Conservation (phyloP, 2,113 vertebrate genomes). For the Columbina picui region DNA sequence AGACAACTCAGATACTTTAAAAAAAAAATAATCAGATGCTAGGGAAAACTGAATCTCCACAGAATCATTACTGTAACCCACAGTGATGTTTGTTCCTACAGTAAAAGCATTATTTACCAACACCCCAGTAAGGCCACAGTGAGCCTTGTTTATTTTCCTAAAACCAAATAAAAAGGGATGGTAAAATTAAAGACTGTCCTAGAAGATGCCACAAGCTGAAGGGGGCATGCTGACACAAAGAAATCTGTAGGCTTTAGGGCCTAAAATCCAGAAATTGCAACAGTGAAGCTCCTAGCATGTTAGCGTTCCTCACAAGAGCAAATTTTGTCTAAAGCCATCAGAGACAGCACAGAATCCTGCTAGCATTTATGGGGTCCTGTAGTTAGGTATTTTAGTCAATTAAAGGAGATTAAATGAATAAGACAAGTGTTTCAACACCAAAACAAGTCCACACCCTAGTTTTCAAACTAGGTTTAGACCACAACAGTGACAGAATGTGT, state of each 20-base stretch:
- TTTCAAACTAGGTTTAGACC: neutral
- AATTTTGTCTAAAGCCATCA: neutral
- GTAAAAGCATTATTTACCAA: neutral
- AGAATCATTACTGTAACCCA: neutral
- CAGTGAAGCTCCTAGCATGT: fast-evolving
- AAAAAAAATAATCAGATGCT: neutral
- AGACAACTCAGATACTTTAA: neutral
- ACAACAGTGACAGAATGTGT: neutral
- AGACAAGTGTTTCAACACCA: neutral
- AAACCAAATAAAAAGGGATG: neutral
- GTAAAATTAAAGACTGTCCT: neutral
- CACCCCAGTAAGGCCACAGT: neutral
- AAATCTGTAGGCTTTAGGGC: neutral
- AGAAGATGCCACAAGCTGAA: neutral
- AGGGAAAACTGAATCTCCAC: neutral
- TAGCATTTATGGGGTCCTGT: fast-evolving
- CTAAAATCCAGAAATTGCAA: neutral
- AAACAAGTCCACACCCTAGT: neutral
- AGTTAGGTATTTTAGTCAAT: neutral
- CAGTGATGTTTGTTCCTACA: neutral
- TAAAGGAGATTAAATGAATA: neutral
- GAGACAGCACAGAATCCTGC: neutral
- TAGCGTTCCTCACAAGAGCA: neutral
- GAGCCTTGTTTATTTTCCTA: neutral
- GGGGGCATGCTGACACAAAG: neutral